Conservation (phyloP, 2,888 invertebrate genomes). For the Nowickia ferox region DNA sequence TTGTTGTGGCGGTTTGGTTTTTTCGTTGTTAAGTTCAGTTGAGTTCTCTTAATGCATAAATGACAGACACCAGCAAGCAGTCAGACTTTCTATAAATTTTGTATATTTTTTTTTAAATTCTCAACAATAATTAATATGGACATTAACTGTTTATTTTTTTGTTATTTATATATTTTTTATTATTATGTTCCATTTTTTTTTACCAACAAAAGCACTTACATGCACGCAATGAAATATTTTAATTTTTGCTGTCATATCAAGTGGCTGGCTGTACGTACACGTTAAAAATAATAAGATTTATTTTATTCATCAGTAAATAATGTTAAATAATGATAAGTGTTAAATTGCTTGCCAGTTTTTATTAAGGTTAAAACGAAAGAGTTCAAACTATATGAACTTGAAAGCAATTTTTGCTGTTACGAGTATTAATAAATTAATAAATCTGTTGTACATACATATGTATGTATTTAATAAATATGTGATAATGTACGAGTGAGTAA, state of each 20-base stretch:
- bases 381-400: not conserved
- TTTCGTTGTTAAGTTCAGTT: slow-evolving; percentile 39
- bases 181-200: slow-evolving; percentile 39
- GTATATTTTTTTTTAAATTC: slow-evolving; percentile 36
- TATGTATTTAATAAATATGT: not conserved
- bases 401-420: not conserved
- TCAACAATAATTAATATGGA: slow-evolving; percentile 64
- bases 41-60: slow-evolving; percentile 34
- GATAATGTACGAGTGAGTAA: too few species aligned
- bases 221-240: slow-evolving; percentile 54
- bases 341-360: not conserved
- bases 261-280: slow-evolving; percentile 5
- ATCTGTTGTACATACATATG: too few species aligned
- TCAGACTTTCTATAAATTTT: slow-evolving; percentile 52
- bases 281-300: slow-evolving; percentile 1
- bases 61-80: slow-evolving; percentile 27
- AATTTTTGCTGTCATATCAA: slow-evolving; percentile 37
- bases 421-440: too few species aligned
- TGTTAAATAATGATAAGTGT: not conserved
- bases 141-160: slow-evolving; percentile 62
- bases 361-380: not conserved
- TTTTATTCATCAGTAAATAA: not conserved
- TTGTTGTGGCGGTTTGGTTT: slow-evolving; percentile 26
- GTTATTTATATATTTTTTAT: slow-evolving; percentile 35
- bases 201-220: slow-evolving; percentile 44